Base-by-base conservation (phyloP, 2,797 vertebrate species). In the Dryobates pubescens region DNA sequence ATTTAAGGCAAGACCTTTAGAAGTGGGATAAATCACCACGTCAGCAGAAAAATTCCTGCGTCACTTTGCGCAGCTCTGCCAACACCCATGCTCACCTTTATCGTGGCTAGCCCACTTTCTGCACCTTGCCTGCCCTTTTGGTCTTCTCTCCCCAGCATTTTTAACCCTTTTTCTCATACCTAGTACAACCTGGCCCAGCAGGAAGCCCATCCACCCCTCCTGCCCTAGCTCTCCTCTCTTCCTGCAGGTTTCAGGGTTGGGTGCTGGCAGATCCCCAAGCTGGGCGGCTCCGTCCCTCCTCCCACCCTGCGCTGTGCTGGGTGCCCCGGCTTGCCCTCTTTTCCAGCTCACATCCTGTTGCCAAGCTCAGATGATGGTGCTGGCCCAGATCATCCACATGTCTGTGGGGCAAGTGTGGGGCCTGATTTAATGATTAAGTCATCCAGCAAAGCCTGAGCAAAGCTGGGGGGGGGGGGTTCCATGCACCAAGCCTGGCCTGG, bases 341-440 rank as follows among this genome's bases (percentile, higher is more conserved):
- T 58, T 92, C 93, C 89, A 93, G 76, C 93, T 93, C 95, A 96
- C 94, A 93, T 96, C 95, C 95, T 95, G 95, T 91, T 95, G 88
- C 91, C 4, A 7, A 0, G 2, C 69, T 92, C 58, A 38, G 75
- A 74, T 80, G 84, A 78, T 68, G 79, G 53, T 84, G 72, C 58
- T 74, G 89, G 84, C 87, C 87, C 67, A 69, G 45, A 94, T 77
- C 82, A 87, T 84, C 62, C 82, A 16, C 36, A 13, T 1, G 1
- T 86, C 92, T 20, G 8, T 4, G 0, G 77, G 72, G 85, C 59
- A 65, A 59, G 82, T 3, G 1, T 2, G 1, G 34, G 47, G 57
- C 32, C 53, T 84, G 24, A 78, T 87, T 92, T 84, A 89, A 89
- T 1, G 12, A 85, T 81, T 79, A 92, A 85, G 76, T 88, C 91